Conservation (phyloP, 2,888 invertebrate species). For the Herminia tarsipennalis region DNA sequence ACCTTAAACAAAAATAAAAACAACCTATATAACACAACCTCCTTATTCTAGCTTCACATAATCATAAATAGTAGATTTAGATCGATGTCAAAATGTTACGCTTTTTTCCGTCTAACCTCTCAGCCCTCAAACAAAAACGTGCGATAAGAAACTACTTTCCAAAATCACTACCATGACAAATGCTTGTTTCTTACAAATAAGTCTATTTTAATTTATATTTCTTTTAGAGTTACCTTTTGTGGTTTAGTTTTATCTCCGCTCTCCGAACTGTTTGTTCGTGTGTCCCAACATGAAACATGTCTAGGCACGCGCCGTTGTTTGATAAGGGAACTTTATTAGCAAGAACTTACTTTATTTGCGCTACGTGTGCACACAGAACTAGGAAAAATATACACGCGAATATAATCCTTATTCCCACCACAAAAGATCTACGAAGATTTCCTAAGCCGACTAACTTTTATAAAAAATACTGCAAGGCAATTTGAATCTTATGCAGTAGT, state of each 20-base stretch:
- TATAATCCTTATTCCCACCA: conserved; percentile 1
- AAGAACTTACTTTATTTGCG: conserved; percentile 57
- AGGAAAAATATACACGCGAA: neutral
- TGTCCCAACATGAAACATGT: conserved; percentile 26
- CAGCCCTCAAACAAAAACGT: no score
- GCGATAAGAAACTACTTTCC: no score
- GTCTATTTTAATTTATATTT: neutral
- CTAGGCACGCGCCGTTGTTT: conserved; percentile 59
- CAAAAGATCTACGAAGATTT: neutral
- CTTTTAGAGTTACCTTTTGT: neutral
- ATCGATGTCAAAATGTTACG: no score
- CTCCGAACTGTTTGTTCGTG: conserved; percentile 10
- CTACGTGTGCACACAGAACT: conserved; percentile 38
- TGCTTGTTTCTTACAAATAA: neutral
- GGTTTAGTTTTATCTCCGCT: neutral
- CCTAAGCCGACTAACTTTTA: neutral
- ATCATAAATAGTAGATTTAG: no score
- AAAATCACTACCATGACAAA: no score
- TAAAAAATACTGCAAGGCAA: neutral
- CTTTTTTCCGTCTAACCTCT: no score
- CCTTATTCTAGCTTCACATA: no score
- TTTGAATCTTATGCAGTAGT: neutral
- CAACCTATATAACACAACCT: no score
- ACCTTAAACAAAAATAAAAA: no score
- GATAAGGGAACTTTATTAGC: conserved; percentile 70